Conservation (phyloP, 1,140 invertebrate genomes). For the Thrips palmi region DNA sequence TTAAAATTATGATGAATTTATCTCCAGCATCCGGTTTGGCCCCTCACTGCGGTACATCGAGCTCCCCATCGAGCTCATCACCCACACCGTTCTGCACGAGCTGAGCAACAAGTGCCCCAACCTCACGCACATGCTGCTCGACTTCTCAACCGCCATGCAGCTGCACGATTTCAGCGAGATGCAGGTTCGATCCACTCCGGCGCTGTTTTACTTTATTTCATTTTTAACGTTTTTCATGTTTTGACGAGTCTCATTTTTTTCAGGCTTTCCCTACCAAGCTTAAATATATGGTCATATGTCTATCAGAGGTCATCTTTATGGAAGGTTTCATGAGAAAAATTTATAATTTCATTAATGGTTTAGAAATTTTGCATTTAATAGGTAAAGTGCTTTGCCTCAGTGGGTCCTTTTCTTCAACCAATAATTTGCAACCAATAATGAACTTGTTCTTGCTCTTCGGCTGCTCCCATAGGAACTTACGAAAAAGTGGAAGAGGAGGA, state of each 20-base stretch:
- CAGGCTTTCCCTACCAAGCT: slow-evolving; percentile 93
- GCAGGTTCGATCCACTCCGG: slow-evolving; percentile 30
- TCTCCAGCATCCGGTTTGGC: slow-evolving; percentile 57
- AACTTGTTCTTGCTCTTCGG: too few relatives aligned
- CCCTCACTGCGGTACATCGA: slow-evolving; percentile 87
- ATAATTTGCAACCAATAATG: background rate
- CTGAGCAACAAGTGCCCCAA: slow-evolving; percentile 93
- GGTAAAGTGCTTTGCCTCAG: slow-evolving; percentile 35
- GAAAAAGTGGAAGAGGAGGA: slow-evolving; percentile 98
- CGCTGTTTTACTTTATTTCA: too few relatives aligned
- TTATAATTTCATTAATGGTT: slow-evolving; percentile 97
- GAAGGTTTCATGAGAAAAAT: slow-evolving; percentile 99
- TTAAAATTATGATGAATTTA: too few relatives aligned
- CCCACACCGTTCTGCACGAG: slow-evolving; percentile 93
- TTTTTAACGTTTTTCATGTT: background rate
- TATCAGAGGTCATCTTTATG: slow-evolving; percentile 99
- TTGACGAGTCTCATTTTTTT: slow-evolving; percentile 12
- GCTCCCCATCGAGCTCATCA: slow-evolving; percentile 93
- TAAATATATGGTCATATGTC: slow-evolving; percentile 87
- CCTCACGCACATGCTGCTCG: slow-evolving; percentile 90
- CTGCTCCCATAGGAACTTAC: slow-evolving; percentile 98
- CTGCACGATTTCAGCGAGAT: slow-evolving; percentile 98
- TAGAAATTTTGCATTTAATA: slow-evolving; percentile 96
- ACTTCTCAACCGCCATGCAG: slow-evolving; percentile 98
- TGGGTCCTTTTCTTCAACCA: slow-evolving; percentile 4